These are phyloP conservation scores for Conomelus anceps DNA, from an alignment of 2,888 invertebrate species.

Conservation along the genomic window DNA sequence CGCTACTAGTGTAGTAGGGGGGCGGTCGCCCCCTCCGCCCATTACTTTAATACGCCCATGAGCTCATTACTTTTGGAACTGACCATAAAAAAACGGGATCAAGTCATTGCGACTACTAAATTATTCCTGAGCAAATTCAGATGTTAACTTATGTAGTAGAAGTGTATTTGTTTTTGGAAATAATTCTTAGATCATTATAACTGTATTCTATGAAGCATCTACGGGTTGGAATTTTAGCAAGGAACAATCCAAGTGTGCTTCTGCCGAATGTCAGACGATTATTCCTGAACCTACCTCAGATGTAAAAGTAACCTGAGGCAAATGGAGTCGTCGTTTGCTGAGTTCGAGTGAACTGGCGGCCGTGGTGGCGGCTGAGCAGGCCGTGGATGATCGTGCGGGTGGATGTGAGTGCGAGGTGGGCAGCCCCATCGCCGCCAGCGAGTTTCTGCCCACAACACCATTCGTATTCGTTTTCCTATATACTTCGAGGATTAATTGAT, in stretches of 20 bases:
- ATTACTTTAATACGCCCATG: too few species aligned
- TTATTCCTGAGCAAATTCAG: too few species aligned
- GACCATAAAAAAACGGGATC: too few species aligned
- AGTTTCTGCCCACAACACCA: conserved; percentile 40
- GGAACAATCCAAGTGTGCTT: too few species aligned
- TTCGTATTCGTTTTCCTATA: conserved; percentile 53
- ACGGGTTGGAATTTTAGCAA: too few species aligned
- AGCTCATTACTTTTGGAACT: too few species aligned
- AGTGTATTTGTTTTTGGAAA: too few species aligned
- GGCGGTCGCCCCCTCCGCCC: too few species aligned
- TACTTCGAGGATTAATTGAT: conserved; percentile 62
- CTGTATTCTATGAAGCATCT: background rate
- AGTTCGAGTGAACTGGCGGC: conserved; percentile 43
- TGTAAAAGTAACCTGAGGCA: conserved; percentile 79
- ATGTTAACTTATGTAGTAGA: too few species aligned
- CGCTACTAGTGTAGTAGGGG: too few species aligned
- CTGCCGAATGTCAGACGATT: conserved; percentile 52
- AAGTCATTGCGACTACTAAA: too few species aligned
- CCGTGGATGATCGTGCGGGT: conserved; percentile 55
- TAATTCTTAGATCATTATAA: background rate
- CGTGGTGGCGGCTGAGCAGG: conserved; percentile 56
- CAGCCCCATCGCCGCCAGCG: conserved; percentile 26
- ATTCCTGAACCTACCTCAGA: conserved; percentile 89
- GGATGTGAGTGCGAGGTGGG: conserved; percentile 37
- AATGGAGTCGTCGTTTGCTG: conserved; percentile 56